Conservation (phyloP, 2,113 vertebrate species). For the Microcebus tavaratra region DNA sequence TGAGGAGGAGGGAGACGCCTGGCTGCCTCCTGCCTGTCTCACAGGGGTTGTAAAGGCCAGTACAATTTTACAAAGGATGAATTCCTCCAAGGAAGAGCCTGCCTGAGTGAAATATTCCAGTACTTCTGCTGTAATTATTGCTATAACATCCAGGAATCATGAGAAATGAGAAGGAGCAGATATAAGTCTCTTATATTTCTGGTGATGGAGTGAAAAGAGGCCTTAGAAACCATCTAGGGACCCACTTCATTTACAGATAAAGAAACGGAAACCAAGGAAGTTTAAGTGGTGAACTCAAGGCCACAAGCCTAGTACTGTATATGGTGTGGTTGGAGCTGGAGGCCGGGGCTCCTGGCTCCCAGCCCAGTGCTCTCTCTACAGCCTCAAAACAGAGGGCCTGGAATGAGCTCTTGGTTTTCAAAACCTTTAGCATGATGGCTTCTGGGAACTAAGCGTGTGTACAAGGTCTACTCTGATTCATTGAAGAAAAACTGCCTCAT, state of each 20-base stretch:
- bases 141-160: neutral
- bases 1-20: neutral
- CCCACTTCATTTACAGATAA: constrained; percentile 29
- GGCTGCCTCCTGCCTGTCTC: constrained; percentile 44
- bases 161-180: neutral
- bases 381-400: neutral
- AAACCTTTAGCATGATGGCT: neutral
- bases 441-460: neutral
- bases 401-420: neutral
- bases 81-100: constrained; percentile 29
- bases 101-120: neutral
- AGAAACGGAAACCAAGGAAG: neutral
- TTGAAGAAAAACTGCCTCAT: neutral
- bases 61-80: constrained; percentile 10
- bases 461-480: neutral
- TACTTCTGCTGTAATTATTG: neutral
- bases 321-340: neutral
- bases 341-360: neutral
- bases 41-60: constrained; percentile 23
- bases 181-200: neutral
- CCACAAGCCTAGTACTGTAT: neutral
- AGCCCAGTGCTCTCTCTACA: neutral
- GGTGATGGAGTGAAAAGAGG: neutral
- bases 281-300: neutral
- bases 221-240: neutral